These are phyloP conservation scores for Scolanthus callimorphus DNA, from an alignment of 92 coral and sea anemone genomes.

Conservation along the genomic window DNA sequence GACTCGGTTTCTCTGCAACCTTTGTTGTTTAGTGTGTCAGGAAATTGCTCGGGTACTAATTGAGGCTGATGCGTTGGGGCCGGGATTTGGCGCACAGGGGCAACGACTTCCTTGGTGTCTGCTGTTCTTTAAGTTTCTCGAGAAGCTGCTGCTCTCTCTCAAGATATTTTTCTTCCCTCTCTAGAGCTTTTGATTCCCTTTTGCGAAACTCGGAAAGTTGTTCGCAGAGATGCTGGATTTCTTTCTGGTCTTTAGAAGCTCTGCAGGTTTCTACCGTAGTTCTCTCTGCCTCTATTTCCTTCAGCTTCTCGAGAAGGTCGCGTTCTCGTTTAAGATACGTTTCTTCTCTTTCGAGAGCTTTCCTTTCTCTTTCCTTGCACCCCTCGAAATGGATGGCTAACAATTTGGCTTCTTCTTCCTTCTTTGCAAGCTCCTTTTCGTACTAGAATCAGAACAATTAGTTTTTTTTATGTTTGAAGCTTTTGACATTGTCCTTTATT, in stretches of 20 bases:
- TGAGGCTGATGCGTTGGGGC: too few species aligned
- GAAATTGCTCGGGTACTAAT: too few species aligned
- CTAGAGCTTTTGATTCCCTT: slow-evolving; percentile 41
- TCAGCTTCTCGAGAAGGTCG: slow-evolving; percentile 34
- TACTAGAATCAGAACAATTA: not conserved
- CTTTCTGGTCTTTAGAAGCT: too few species aligned
- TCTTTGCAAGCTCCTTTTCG: not conserved
- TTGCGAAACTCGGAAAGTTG: slow-evolving; percentile 48
- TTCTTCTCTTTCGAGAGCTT: slow-evolving; percentile 36
- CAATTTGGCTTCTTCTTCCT: not conserved
- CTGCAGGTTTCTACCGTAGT: too few species aligned
- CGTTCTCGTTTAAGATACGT: slow-evolving; percentile 55
- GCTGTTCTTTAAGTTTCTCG: slow-evolving; percentile 46
- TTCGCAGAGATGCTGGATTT: not conserved
- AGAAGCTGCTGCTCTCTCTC: slow-evolving; percentile 68
- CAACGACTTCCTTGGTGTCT: slow-evolving; percentile 20
- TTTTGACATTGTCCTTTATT: too few species aligned
- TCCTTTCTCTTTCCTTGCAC: slow-evolving; percentile 33
- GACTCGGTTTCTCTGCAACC: too few species aligned
- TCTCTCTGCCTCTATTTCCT: too few species aligned
- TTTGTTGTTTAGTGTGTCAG: too few species aligned
- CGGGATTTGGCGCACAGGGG: slow-evolving; percentile 46
- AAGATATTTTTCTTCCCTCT: slow-evolving; percentile 56
- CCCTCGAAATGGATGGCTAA: too few species aligned
- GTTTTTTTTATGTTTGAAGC: too few species aligned